Percentiles rank a stretch among this genome's conserved stretches.
Evolutionary conservation across 2,113 vertebrate genomes (phyloP).

Genomic region (Glaucomys volans): DNA sequence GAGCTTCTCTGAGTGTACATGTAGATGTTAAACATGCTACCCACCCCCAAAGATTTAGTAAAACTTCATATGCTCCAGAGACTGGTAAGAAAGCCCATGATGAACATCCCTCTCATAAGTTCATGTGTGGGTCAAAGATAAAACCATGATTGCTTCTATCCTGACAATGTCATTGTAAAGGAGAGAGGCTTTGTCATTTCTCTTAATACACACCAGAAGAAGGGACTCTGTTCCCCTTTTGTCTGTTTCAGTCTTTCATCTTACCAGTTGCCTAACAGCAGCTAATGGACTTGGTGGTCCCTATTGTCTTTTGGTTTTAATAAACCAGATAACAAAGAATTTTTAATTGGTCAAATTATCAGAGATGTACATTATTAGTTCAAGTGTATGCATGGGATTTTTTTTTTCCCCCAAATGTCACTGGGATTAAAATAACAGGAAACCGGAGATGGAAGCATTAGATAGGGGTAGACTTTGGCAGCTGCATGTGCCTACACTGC

Average conservation of each 20-base stretch:
- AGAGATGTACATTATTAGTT: conserved; percentile 66
- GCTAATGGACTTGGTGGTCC: background rate
- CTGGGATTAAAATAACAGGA: conserved; percentile 83
- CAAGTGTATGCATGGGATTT: conserved; percentile 64
- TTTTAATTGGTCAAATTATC: conserved; percentile 55
- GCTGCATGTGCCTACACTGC: conserved; percentile 68
- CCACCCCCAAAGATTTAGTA: background rate
- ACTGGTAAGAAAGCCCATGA: background rate
- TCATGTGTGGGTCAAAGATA: background rate
- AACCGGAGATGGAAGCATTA: conserved; percentile 81
- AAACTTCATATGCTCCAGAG: background rate
- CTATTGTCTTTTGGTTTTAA: conserved; percentile 1
- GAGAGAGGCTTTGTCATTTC: background rate
- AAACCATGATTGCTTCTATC: background rate
- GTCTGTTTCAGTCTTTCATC: background rate
- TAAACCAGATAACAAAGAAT: conserved; percentile 28
- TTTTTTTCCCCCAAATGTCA: conserved; percentile 53
- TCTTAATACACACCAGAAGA: background rate
- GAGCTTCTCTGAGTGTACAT: background rate
- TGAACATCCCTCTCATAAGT: background rate
- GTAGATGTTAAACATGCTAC: background rate
- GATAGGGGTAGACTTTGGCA: conserved; percentile 72
- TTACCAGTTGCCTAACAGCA: background rate
- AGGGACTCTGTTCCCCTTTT: background rate
- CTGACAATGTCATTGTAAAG: background rate